Evolutionary conservation across 2,888 invertebrate genomes (phyloP), one percentile per base, ranked within the genome.

Genomic region (Drosophila histrio): DNA sequence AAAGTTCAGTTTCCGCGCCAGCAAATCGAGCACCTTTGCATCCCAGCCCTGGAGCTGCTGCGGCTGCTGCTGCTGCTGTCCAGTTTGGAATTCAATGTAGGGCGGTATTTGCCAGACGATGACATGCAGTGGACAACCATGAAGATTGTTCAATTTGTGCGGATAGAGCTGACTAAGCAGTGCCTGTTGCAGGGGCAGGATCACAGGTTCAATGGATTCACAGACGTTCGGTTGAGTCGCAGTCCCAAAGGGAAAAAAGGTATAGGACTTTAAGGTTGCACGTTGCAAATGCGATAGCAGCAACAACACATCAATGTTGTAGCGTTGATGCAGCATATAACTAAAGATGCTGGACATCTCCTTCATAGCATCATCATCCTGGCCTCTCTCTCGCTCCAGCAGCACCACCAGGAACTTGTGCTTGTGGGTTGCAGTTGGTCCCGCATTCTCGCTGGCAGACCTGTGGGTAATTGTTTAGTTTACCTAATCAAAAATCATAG

Each of bases 81-180:
- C 3, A 30, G 60, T 46, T 5, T 49, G 38, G 0, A 87, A 8
- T 7, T 36, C 15, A 44, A 87, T 47, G 4, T 69, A 88, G 0
- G 87, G 88, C 9, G 66, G 59, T 6, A 81, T 56, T 0, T 72
- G n/a, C 81, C 78, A 88, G 0, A 82, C 53, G 0, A 84, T 60
- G 2, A 72, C 81, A 5, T 68, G 44, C 13, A 90, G 8, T 0
- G 89, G 79, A 32, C 90, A 90, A 0, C 89, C 88, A 8, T 89
- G 50, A 1, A 90, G 49, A 46, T 90, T 78, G 2, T 1, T 9
- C 9, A 87, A 3, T 19, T 90, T 89, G 0, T 13, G 0, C 0
- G 81, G 83, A 61, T 72, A 84, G 2, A 89, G 58, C 0, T 75
- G 39, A 0, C 17, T 0, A 5, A 38, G 9, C 0, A 11, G 19